A percentile compares a stretch with the other conserved stretches of the same genome.
Evolutionary conservation across 2,888 invertebrate genomes (phyloP).

Genomic region (Rhagonycha fulva): DNA sequence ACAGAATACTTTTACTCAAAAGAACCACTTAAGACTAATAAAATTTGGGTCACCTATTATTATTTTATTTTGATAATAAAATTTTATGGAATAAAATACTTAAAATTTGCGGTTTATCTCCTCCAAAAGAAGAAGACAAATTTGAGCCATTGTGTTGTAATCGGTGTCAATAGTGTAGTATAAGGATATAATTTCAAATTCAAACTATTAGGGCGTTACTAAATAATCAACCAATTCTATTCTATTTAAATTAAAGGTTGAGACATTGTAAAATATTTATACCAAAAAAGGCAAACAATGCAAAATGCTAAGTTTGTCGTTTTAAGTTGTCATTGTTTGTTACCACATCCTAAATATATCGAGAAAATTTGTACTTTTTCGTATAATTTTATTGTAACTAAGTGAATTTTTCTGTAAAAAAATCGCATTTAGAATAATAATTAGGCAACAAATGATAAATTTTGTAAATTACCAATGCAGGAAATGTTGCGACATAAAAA

Average conservation of each 20-base stretch:
- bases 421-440: neutral
- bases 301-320: neutral
- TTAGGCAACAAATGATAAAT: neutral
- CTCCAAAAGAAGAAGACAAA: slow-evolving; percentile 4
- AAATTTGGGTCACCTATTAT: slow-evolving; percentile 35
- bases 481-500: neutral
- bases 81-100: slow-evolving; percentile 20
- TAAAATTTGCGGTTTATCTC: slow-evolving; percentile 17
- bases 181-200: slow-evolving; percentile 20
- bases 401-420: neutral
- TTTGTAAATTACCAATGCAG: neutral
- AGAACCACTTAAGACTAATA: slow-evolving; percentile 30
- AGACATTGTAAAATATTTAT: slow-evolving; percentile 19
- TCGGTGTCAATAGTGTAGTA: slow-evolving; percentile 10
- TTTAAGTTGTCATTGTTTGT: neutral
- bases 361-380: neutral
- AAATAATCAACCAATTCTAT: slow-evolving; percentile 24
- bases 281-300: slow-evolving; percentile 9
- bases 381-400: neutral
- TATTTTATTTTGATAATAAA: slow-evolving; percentile 15
- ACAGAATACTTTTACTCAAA: slow-evolving; percentile 33
- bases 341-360: neutral
- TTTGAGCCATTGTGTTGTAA: slow-evolving; percentile 11
- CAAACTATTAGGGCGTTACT: slow-evolving; percentile 17
- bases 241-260: slow-evolving; percentile 27